Conservation (phyloP, 2,113 vertebrate species). For the Puffinus mauretanicus region DNA sequence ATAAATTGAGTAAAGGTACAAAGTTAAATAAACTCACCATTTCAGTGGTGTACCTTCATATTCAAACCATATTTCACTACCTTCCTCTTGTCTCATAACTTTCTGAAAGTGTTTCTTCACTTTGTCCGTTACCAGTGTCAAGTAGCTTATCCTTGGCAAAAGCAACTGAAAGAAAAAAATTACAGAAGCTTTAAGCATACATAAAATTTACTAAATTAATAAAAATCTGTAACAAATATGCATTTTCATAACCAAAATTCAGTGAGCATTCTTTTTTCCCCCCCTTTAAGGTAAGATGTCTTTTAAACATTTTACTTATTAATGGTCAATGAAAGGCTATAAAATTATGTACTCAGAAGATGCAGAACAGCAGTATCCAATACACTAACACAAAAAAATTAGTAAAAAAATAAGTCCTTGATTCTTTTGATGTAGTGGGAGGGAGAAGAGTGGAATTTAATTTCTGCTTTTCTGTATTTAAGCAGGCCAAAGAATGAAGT, state of each 20-base stretch:
- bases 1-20: neutral
- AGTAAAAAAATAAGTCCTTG: neutral
- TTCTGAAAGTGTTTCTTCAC: constrained; percentile 99
- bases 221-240: neutral
- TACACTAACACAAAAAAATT: neutral
- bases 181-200: neutral
- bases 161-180: constrained; percentile 83
- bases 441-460: neutral
- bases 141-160: constrained; percentile 94
- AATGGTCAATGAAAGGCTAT: neutral
- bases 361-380: neutral
- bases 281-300: neutral
- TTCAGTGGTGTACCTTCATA: constrained; percentile 95
- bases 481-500: neutral
- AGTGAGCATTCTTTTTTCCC: neutral
- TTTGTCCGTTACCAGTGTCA: constrained; percentile 97
- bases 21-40: constrained; percentile 82
- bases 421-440: neutral
- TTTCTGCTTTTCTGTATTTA: neutral
- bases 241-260: neutral
- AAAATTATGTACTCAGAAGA: neutral
- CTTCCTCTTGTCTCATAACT: constrained; percentile 90
- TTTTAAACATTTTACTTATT: neutral
- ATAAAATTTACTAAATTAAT: neutral
- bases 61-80: constrained; percentile 98